These are phyloP conservation scores for Laticauda colubrina DNA, from an alignment of 2,113 vertebrate genomes.

Conservation along the genomic window DNA sequence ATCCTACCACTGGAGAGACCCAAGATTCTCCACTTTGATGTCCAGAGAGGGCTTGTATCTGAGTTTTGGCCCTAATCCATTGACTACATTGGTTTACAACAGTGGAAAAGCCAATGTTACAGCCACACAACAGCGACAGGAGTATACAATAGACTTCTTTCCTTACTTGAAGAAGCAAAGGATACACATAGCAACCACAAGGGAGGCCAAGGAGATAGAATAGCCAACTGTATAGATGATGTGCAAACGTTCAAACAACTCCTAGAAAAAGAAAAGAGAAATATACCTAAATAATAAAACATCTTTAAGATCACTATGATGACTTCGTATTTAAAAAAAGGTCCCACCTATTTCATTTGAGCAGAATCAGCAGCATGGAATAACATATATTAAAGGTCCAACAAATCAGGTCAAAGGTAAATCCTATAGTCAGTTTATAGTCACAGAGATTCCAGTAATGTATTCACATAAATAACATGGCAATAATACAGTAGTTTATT, in stretches of 20 bases:
- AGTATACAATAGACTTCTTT: background rate
- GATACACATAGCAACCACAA: constrained; percentile 81
- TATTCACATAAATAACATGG: background rate
- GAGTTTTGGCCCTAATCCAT: background rate
- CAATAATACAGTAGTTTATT: background rate
- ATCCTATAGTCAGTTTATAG: background rate
- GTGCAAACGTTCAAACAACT: constrained; percentile 86
- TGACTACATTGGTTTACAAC: background rate
- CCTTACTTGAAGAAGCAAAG: constrained; percentile 90
- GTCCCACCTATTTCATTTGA: background rate
- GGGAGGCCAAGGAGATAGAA: constrained; percentile 82
- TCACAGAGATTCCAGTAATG: background rate
- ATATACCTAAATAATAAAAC: background rate
- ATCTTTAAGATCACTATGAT: background rate
- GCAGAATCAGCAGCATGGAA: background rate
- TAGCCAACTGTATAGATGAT: constrained; percentile 89
- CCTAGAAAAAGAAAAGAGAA: constrained; percentile 61
- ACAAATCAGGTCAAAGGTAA: background rate
- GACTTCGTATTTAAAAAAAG: background rate
- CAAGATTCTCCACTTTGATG: background rate
- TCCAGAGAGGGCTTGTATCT: too few relatives aligned
- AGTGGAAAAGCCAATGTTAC: background rate
- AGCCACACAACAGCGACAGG: background rate
- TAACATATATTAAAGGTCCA: background rate
- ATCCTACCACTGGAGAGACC: background rate